Conservation (phyloP, 2,888 invertebrate genomes). For the Drosophila nr. fundita region DNA sequence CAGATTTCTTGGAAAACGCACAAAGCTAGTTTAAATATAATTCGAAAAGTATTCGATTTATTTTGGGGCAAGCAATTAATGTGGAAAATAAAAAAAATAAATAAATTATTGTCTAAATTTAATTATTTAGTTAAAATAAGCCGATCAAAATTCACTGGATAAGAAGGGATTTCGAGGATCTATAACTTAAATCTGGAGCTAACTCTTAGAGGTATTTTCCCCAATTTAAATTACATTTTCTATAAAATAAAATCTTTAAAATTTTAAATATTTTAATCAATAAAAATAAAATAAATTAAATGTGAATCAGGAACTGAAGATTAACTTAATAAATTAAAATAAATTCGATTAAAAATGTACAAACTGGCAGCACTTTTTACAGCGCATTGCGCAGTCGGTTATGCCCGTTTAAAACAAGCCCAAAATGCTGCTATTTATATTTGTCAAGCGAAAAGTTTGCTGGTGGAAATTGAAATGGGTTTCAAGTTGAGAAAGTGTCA, state of each 20-base stretch:
- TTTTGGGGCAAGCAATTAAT: neutral
- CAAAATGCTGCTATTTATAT: neutral
- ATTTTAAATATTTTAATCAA: neutral
- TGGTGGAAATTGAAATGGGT: neutral
- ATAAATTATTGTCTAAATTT: neutral
- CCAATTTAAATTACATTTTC: neutral
- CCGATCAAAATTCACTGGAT: neutral
- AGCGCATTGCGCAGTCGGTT: neutral
- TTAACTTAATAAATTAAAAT: too few species aligned
- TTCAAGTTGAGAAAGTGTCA: neutral
- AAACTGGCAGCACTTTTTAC: neutral
- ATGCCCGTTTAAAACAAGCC: neutral
- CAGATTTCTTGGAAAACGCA: neutral
- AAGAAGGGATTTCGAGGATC: accelerated
- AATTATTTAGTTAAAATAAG: too few species aligned
- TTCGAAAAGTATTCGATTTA: neutral
- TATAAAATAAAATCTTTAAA: accelerated
- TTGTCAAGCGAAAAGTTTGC: conserved; percentile 10
- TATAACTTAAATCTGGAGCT: neutral
- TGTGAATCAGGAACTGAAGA: neutral
- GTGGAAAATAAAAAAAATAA: neutral
- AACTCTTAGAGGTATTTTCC: neutral
- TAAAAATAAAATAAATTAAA: neutral
- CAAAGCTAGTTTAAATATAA: neutral
- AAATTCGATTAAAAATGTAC: too few species aligned